These are phyloP conservation scores for Metellina segmentata DNA, from an alignment of 2,888 invertebrate genomes.

Conservation along the genomic window DNA sequence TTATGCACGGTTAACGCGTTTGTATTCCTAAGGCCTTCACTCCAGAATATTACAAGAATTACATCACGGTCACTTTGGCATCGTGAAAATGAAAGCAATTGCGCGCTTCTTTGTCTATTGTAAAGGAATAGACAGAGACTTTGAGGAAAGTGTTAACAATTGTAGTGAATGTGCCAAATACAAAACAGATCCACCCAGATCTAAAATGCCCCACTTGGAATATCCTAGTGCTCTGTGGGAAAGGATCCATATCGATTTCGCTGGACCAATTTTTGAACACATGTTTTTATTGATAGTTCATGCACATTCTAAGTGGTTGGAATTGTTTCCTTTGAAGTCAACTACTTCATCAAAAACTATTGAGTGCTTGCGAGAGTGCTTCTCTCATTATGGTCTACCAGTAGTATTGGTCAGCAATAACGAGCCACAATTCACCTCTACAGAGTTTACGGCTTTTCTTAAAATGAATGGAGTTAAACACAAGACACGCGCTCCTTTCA, in stretches of 20 bases:
- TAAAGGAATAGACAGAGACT: not conserved
- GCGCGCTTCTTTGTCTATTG: not conserved
- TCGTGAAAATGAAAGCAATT: not conserved
- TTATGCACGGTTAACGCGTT: too few species aligned
- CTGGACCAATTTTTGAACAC: not conserved
- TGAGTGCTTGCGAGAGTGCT: not conserved
- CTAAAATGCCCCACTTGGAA: not conserved
- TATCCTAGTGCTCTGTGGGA: not conserved
- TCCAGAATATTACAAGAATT: too few species aligned
- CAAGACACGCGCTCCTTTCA: too few species aligned
- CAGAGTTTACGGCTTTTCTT: not conserved
- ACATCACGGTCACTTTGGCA: not conserved
- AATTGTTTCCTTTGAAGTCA: not conserved
- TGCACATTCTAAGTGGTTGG: not conserved
- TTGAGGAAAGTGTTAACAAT: not conserved
- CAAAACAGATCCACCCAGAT: not conserved
- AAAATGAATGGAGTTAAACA: too few species aligned
- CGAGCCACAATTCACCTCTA: not conserved
- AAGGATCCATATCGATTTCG: constrained; percentile 5
- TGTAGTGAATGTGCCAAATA: not conserved
- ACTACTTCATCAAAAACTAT: not conserved
- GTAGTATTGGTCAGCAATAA: not conserved
- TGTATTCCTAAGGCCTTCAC: too few species aligned
- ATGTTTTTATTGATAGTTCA: not conserved
- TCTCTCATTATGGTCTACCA: not conserved